Conservation (phyloP, 2,888 invertebrate species). For the Creontiades dilutus region DNA sequence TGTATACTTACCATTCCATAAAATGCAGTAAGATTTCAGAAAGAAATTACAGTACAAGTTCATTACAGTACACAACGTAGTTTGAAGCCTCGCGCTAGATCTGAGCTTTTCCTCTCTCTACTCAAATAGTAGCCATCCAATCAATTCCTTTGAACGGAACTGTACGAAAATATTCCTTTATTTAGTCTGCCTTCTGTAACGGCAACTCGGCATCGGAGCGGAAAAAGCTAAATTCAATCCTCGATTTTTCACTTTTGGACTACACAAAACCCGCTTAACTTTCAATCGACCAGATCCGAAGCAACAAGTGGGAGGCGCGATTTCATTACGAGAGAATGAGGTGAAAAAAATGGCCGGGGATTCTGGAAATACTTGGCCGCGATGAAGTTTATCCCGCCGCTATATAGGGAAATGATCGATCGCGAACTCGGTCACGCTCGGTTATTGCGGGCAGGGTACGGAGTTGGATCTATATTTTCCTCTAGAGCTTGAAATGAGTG, state of each 20-base stretch:
- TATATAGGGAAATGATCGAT: conserved; percentile 25
- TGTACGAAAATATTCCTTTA: no score
- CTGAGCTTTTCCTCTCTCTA: no score
- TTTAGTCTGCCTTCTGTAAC: no score
- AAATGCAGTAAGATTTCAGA: no score
- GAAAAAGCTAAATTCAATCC: no score
- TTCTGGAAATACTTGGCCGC: background rate
- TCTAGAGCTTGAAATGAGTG: background rate
- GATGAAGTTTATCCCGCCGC: conserved; percentile 4
- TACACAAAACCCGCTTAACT: conserved; percentile 25
- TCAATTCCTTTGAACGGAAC: no score
- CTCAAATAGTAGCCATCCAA: no score
- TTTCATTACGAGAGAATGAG: conserved; percentile 25
- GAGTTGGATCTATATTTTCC: conserved; percentile 25
- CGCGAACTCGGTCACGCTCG: conserved; percentile 19
- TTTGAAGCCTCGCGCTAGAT: no score
- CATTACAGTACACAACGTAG: no score
- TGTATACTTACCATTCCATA: no score
- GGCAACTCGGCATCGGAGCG: no score
- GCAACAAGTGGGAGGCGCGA: conserved; percentile 25
- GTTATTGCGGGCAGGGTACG: conserved; percentile 16
- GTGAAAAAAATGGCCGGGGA: conserved; percentile 3
- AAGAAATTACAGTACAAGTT: no score
- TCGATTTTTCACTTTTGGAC: background rate
- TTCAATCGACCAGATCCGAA: background rate